Base-by-base conservation (phyloP, 2,113 vertebrate species). In the Uria aalge region DNA sequence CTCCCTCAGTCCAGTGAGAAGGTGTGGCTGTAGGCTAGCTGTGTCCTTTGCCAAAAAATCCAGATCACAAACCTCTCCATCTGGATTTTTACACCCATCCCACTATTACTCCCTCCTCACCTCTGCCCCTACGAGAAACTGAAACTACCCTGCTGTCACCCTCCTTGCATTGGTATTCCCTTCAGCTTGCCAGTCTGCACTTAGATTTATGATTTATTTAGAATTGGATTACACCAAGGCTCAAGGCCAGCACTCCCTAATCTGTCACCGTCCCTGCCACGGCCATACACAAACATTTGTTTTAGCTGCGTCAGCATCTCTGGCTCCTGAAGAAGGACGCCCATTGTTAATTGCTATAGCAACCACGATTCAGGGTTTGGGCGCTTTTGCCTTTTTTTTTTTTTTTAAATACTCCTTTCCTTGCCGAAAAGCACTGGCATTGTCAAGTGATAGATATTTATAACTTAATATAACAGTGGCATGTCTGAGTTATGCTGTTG, bases 121-220 rank as follows among this genome's bases (percentile, higher is more conserved):
- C 48, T 63, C 34, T 68, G 14, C 66, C 73, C 69, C 45, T 23
- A 68, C 32, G 22, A 92, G 73, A 84, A 80, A 95, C 92, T 59
- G 85, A 85, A 96, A 66, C 75, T 83, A 47, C 71, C 56, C 82
- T 66, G 41, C 76, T 63, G 27, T 50, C 85, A 57, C 90, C 50
- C 6, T 55, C 68, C 74, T 91, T 29, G 5, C 92, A 97, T 97
- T 95, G 94, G 79, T 97, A 98, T 98, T 97, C 96, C 94, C 84
- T 56, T 43, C 67, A 92, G 74, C 34, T 92, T 96, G 89, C 92
- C 94, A 96, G 81, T 36, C 93, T 87, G 59, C 85, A 43, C 96
- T 97, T 95, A 97, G 97, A 98, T 97, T 97, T 98, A 98, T 98
- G 98, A 98, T 98, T 98, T 98, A 98, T 98, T 98, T 98, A 97